Evolutionary conservation across 1,140 invertebrate species (phyloP), one percentile per base, ranked within the genome.

Genomic region (Homalodisca vitripennis): DNA sequence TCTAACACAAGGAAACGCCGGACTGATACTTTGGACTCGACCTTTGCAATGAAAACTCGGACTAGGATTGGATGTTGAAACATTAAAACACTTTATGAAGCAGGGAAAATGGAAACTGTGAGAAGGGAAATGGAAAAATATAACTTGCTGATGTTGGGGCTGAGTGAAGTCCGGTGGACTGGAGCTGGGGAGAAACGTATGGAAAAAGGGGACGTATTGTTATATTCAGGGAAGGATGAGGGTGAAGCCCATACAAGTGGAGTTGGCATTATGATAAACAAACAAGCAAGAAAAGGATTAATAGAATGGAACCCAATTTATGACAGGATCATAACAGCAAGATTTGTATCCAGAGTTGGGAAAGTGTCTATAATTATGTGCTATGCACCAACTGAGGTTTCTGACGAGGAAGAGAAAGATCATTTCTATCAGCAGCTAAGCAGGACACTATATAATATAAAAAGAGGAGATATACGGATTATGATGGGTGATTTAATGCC

Each of bases 401-500:
- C 41, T 20, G 62, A 67, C 31, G 46, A 48, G 32, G 51, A 14
- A 2, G 3, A 14, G 24, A 68, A 70, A 22, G 65, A 67, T 14
- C 26, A 3, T 17, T 69, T 69, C 46, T 70, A 69, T 41, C 3
- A n/a, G 17, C 1, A 30, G 10, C 47, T 69, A 46, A 6, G 22
- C 20, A 27, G 29, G 24, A 53, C 47, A 26, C 3, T 68, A 30
- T 26, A 26, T 3, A 30, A 30, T 2, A 31, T 67, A 2, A 55
- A 67, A 12, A 70, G 55, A 32, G 48, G 46, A 68, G 69, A 70
- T 41, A 70, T 70, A 12, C n/a, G 53, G 17, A 67, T 70, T 26
- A n/a, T 70, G 14, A 57, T 66, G 51, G 69, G 69, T 10, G 69
- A 70, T 29, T 41, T 12, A 66, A 70, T 68, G 51, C 67, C 10